Percentiles rank a stretch among this genome's conserved stretches.
Evolutionary conservation across 2,113 vertebrate genomes (phyloP).

Genomic region (Taxidea taxus): DNA sequence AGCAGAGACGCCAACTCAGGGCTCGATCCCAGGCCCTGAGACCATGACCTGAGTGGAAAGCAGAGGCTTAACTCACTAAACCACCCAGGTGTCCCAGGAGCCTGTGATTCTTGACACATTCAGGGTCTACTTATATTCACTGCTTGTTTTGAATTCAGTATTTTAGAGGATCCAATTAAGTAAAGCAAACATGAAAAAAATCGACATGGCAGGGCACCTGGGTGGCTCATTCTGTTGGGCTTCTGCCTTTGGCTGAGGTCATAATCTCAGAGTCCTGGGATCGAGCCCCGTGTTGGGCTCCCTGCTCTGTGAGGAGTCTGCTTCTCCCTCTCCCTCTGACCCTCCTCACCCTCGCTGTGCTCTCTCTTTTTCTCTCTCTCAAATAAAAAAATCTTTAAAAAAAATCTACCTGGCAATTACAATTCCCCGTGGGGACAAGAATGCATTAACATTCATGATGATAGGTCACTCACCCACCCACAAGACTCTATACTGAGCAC

Average conservation of each 20-base stretch:
- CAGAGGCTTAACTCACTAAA: too few relatives aligned
- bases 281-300: not conserved
- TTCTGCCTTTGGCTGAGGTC: not conserved
- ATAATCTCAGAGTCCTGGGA: not conserved
- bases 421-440: not conserved
- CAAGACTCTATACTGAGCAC: not conserved
- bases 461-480: not conserved
- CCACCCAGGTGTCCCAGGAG: too few relatives aligned
- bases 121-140: not conserved
- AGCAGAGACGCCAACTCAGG: too few relatives aligned
- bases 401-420: not conserved
- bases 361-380: not conserved
- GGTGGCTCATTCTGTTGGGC: not conserved
- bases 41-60: too few relatives aligned
- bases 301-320: too few relatives aligned
- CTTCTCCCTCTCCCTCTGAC: not conserved
- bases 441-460: not conserved
- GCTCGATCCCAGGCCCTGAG: too few relatives aligned
- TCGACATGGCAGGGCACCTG: not conserved
- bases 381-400: not conserved
- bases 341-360: not conserved
- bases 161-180: not conserved
- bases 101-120: not conserved
- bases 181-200: not conserved
- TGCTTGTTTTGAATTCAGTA: not conserved